Percentiles rank a stretch among this genome's conserved stretches.
Conservation (phyloP, 2,113 vertebrate species). For the Calypte anna region DNA sequence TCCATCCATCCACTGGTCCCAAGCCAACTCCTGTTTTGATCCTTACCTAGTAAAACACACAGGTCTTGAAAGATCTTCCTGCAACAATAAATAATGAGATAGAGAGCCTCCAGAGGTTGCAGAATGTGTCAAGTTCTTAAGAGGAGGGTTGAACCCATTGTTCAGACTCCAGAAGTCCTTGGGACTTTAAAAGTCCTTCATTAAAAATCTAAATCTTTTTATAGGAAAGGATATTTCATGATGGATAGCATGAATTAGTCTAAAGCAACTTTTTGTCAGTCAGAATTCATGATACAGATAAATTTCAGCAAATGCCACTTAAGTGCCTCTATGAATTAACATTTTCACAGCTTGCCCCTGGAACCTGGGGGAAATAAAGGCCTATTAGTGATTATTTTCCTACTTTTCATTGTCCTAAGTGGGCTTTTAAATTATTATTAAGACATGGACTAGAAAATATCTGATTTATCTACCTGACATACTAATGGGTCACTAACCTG, state of each 20-base stretch:
- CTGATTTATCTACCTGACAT: constrained; percentile 73
- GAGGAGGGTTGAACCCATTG: constrained; percentile 1
- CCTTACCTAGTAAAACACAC: not conserved
- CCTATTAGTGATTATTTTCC: constrained; percentile 67
- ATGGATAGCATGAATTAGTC: constrained; percentile 66
- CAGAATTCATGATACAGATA: constrained; percentile 68
- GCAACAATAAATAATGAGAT: not conserved
- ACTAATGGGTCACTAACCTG: constrained; percentile 66
- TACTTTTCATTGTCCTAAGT: constrained; percentile 48
- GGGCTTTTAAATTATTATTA: constrained; percentile 57
- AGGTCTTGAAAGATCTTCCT: not conserved
- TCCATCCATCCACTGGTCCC: too few species aligned
- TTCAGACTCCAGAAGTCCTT: constrained; percentile 65
- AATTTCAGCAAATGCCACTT: constrained; percentile 60
- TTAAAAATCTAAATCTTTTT: constrained; percentile 69
- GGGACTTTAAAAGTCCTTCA: constrained; percentile 38
- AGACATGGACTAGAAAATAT: constrained; percentile 44
- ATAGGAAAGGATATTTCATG: constrained; percentile 65
- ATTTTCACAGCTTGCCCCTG: constrained; percentile 25
- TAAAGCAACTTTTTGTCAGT: constrained; percentile 72
- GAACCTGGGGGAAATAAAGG: constrained; percentile 53
- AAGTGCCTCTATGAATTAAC: constrained; percentile 67
- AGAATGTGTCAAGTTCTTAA: not conserved
- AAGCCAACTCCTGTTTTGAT: not conserved
- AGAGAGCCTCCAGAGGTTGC: not conserved